A percentile compares a stretch with the other conserved stretches of the same genome.
phyloP scores from a whole-genome alignment of 2,888 invertebrate species.

The Drepana falcataria region DNA sequence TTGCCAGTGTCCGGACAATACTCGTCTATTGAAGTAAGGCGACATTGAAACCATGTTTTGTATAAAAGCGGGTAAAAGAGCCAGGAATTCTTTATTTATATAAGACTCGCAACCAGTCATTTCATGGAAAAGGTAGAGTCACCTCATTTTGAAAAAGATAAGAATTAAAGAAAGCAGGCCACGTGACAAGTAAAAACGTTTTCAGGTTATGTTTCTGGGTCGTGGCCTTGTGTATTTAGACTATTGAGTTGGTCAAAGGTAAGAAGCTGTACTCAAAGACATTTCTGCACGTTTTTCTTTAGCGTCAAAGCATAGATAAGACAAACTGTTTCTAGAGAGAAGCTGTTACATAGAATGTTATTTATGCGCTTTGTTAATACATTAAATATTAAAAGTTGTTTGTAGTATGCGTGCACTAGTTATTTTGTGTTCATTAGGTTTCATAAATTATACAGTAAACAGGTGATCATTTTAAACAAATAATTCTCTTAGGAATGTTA shows the following conservation, averaged over 20 bases:
- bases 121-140: constrained; percentile 48
- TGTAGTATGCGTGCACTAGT: too few relatives aligned
- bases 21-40: constrained; percentile 11
- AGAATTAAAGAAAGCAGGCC: constrained; percentile 46
- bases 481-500: too few relatives aligned
- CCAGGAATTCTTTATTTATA: constrained; percentile 38
- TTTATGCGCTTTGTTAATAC: not conserved
- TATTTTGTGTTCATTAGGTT: too few relatives aligned
- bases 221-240: constrained; percentile 36
- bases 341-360: not conserved
- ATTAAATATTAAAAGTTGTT: too few relatives aligned
- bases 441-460: too few relatives aligned
- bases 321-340: not conserved
- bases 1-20: constrained; percentile 10
- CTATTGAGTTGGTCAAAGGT: constrained; percentile 29
- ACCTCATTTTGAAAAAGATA: constrained; percentile 43
- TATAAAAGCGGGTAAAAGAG: constrained; percentile 10
- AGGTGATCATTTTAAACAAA: too few relatives aligned
- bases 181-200: constrained; percentile 37
- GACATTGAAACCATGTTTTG: constrained; percentile 22
- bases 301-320: not conserved
- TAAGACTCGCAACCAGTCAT: constrained; percentile 23
- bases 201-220: constrained; percentile 36
- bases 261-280: constrained; percentile 13
- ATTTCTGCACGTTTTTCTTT: constrained; percentile 3